Percentiles rank a stretch among this genome's conserved stretches.
These are phyloP conservation scores for Cenopis cana DNA, from an alignment of 2,888 invertebrate genomes.

Conservation along the genomic window DNA sequence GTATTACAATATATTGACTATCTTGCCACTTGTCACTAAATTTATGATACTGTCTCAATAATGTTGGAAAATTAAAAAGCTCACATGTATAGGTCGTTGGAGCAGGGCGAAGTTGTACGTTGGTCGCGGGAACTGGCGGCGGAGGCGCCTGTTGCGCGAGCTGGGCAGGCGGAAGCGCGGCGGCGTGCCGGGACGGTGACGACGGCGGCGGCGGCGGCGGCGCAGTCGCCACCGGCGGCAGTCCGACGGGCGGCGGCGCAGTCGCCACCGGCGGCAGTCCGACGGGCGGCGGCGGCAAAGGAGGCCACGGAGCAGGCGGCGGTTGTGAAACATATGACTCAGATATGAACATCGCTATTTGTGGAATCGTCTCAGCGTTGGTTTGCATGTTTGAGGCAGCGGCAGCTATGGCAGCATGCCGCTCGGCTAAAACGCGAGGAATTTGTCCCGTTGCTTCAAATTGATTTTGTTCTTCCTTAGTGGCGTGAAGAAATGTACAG, in stretches of 20 bases:
- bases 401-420: conserved; percentile 62
- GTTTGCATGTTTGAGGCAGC: conserved; percentile 39
- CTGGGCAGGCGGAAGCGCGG: conserved; percentile 46
- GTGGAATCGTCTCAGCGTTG: conserved; percentile 53
- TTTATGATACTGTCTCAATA: too few species aligned
- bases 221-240: conserved; percentile 47
- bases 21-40: too few species aligned
- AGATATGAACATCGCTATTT: conserved; percentile 52
- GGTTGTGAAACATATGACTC: conserved; percentile 23
- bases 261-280: conserved; percentile 45
- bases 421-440: conserved; percentile 65
- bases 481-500: conserved; percentile 70
- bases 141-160: conserved; percentile 51
- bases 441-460: conserved; percentile 64
- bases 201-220: conserved; percentile 49
- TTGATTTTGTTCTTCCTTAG: conserved; percentile 67
- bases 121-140: conserved; percentile 45
- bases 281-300: conserved; percentile 13
- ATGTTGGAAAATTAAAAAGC: background rate
- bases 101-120: conserved; percentile 45
- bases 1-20: too few species aligned
- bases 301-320: conserved; percentile 27
- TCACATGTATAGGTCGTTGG: conserved; percentile 55
- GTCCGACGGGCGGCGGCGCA: conserved; percentile 29
- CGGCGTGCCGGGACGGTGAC: conserved; percentile 51